Conservation (phyloP, 2,797 vertebrate genomes). For the Salarias fasciatus region DNA sequence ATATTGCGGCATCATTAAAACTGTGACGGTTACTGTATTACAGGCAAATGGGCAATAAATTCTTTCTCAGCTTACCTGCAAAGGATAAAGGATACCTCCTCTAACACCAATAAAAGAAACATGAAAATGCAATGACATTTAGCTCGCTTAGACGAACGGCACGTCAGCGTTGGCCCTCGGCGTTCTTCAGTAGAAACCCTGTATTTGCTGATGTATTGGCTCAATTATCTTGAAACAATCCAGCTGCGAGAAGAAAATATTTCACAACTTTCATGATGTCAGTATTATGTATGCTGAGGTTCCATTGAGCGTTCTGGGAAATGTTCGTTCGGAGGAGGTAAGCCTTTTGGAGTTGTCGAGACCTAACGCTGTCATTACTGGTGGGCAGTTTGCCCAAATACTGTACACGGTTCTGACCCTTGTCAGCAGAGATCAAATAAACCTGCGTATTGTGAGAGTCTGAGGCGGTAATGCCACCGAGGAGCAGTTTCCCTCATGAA, state of each 20-base stretch:
- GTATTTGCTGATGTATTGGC: conserved; percentile 41
- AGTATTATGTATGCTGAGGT: conserved; percentile 44
- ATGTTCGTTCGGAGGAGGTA: conserved; percentile 33
- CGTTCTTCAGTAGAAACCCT: background rate
- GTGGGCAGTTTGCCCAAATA: conserved; percentile 18
- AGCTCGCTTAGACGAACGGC: conserved; percentile 16
- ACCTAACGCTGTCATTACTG: conserved; percentile 2
- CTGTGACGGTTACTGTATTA: conserved; percentile 13
- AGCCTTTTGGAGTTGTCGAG: conserved; percentile 17
- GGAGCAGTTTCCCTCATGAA: conserved; percentile 36
- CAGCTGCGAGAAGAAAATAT: conserved; percentile 48
- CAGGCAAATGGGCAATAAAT: conserved; percentile 33
- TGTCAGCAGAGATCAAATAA: conserved; percentile 38
- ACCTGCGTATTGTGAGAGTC: background rate
- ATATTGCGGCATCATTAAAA: conserved; percentile 39
- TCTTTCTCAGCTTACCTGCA: conserved; percentile 29
- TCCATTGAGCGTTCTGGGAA: conserved; percentile 56
- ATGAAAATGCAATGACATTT: conserved; percentile 16
- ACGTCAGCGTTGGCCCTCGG: background rate
- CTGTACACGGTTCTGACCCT: conserved; percentile 21
- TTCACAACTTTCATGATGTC: conserved; percentile 49
- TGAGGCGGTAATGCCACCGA: conserved; percentile 24
- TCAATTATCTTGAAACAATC: conserved; percentile 48
- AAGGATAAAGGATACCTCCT: conserved; percentile 29
- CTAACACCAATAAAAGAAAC: conserved; percentile 15